These are phyloP conservation scores for Halcyon chelicuti DNA, from an alignment of 2,797 vertebrate species.

Conservation along the genomic window DNA sequence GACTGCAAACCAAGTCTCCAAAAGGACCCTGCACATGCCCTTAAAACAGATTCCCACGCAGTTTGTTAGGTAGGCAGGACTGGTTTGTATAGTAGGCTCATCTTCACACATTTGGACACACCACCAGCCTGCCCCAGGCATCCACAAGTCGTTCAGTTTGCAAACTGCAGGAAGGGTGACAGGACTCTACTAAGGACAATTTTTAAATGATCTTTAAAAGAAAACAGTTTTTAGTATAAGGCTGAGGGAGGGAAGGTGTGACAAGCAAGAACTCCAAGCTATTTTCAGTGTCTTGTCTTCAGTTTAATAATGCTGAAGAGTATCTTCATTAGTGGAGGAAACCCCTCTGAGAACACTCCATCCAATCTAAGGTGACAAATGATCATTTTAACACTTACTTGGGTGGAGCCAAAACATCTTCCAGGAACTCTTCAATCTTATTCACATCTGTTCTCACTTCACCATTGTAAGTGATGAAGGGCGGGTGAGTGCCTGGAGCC, in stretches of 20 bases:
- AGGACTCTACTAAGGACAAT: neutral
- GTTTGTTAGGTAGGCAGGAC: neutral
- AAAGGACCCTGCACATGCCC: neutral
- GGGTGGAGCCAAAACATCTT: constrained; percentile 94
- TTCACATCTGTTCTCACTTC: constrained; percentile 99
- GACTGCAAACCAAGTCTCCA: neutral
- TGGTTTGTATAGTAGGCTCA: neutral
- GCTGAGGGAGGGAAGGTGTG: neutral
- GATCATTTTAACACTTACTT: constrained; percentile 84
- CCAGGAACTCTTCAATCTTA: constrained; percentile 99
- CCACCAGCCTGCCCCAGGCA: neutral
- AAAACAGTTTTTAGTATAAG: neutral
- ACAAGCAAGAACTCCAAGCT: neutral
- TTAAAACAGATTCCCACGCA: neutral
- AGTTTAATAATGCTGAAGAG: neutral
- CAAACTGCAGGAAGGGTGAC: neutral
- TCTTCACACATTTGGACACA: neutral
- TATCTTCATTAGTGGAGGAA: neutral
- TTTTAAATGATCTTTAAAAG: neutral
- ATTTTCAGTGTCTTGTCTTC: neutral
- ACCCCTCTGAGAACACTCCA: neutral
- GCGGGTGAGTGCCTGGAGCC: constrained; percentile 97
- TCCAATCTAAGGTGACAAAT: neutral
- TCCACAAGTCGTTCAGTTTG: neutral
- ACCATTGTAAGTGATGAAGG: constrained; percentile 96